Base-by-base conservation (phyloP, 2,113 vertebrate genomes). In the Lophochroa leadbeateri region DNA sequence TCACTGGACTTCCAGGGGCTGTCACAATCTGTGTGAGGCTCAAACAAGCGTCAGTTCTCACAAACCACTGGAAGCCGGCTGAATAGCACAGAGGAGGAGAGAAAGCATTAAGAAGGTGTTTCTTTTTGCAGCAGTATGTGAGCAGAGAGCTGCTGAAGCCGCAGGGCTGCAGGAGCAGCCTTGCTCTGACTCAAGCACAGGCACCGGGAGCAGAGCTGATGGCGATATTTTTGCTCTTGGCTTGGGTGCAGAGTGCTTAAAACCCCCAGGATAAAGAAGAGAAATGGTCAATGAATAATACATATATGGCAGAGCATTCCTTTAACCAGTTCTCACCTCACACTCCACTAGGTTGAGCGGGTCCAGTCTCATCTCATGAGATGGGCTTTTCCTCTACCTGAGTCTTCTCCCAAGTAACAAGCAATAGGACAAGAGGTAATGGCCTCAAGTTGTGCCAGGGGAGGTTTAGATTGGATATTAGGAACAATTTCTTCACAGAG, bases 81-180 rank as follows among this genome's bases (percentile, higher is more conserved):
- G 80, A 90, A 86, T 44, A 86, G 82, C 61, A 21, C 1, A 0
- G 47, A 64, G 63, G 63, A 85, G 64, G 50, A 60, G 84, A 72
- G 87, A 23, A 27, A 60, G 64, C 67, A 20, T 86, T 96, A 84
- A 72, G 87, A 23, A 27, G 65, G 64, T 71, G 19, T 87, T 95
- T 93, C 39, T 91, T 91, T 85, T 96, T 67, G 70, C 91, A 78
- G 65, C 65, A 94, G 91, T 72, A 63, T 11, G 29, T 82, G 65
- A 95, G 60, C 78, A 37, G 92, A 90, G 93, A 97, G 82, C 93
- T 92, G 90, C 94, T 94, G 77, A 87, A 93, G 95, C 94, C 11
- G 31, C 35, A 64, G 69, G 41, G 55, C 79, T 65, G 77, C 94
- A 88, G 90, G 52, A 67, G 53, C 31, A 80, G 82, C 78, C 82